These are phyloP conservation scores for Lasaia peninsularis DNA, from an alignment of 1,140 invertebrate genomes.

Conservation along the genomic window DNA sequence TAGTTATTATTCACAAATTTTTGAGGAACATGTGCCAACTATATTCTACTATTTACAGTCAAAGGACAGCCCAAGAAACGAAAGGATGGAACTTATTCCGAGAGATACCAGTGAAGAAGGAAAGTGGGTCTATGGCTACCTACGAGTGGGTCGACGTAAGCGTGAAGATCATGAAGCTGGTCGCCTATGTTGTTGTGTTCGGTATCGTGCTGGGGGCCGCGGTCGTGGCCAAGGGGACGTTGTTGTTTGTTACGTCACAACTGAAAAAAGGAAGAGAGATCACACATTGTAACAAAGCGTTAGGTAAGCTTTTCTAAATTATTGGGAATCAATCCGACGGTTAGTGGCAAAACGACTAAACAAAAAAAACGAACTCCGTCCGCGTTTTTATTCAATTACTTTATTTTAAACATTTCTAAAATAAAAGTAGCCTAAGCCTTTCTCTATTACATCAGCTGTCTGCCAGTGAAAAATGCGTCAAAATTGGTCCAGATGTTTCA, in stretches of 20 bases:
- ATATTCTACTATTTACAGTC: conserved; percentile 73
- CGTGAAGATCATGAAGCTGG: conserved; percentile 89
- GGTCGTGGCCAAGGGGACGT: conserved; percentile 89
- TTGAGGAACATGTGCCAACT: too few relatives aligned
- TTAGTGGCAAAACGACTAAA: too few relatives aligned
- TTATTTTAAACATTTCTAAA: too few relatives aligned
- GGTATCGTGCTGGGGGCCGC: conserved; percentile 87
- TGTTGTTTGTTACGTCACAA: conserved; percentile 94
- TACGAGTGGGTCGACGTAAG: conserved; percentile 90
- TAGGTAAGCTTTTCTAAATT: conserved; percentile 77
- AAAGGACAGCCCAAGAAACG: conserved; percentile 89
- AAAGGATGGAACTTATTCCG: conserved; percentile 97
- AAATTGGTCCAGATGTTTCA: too few relatives aligned
- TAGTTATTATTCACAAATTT: too few relatives aligned
- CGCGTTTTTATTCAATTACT: too few relatives aligned
- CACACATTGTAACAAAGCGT: conserved; percentile 87
- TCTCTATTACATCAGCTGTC: too few relatives aligned
- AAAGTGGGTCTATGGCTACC: conserved; percentile 91
- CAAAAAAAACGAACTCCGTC: too few relatives aligned
- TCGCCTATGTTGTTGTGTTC: conserved; percentile 91
- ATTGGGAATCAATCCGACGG: too few relatives aligned
- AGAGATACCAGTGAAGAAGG: conserved; percentile 90
- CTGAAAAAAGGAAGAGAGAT: conserved; percentile 84
- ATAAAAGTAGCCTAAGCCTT: too few relatives aligned
- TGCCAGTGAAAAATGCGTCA: too few relatives aligned